Evolutionary conservation across 2,113 vertebrate genomes (phyloP).

Genomic region (Bubo blakistoni): DNA sequence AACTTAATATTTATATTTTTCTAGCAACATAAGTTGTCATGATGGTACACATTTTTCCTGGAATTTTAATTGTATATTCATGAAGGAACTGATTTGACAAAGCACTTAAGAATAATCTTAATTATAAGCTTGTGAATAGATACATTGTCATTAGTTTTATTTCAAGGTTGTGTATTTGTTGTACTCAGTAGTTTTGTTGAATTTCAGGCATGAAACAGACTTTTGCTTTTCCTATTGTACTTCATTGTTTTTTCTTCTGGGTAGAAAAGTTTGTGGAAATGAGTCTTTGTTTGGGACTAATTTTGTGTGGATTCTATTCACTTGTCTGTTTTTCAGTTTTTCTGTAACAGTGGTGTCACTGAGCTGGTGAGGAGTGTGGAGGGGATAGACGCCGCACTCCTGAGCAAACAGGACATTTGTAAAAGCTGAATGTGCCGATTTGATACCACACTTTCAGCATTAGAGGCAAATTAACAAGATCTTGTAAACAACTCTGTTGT

Average conservation of each 20-base stretch:
- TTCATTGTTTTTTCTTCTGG: background rate
- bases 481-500: background rate
- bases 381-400: accelerated
- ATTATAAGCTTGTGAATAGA: background rate
- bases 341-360: background rate
- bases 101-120: background rate
- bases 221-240: background rate
- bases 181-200: background rate
- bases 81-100: background rate
- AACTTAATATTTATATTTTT: background rate
- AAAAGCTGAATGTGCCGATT: background rate
- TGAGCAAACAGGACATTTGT: background rate
- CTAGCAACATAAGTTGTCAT: background rate
- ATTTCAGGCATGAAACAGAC: background rate
- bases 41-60: background rate
- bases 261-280: background rate
- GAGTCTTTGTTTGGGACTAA: background rate
- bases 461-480: background rate
- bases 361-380: background rate
- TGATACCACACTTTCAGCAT: background rate
- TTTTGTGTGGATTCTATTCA: background rate
- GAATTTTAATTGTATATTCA: background rate
- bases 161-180: background rate
- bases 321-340: background rate
- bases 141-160: background rate